These are phyloP conservation scores for Theristus sp. DNA, from an alignment of 2,888 invertebrate genomes.

Conservation along the genomic window DNA sequence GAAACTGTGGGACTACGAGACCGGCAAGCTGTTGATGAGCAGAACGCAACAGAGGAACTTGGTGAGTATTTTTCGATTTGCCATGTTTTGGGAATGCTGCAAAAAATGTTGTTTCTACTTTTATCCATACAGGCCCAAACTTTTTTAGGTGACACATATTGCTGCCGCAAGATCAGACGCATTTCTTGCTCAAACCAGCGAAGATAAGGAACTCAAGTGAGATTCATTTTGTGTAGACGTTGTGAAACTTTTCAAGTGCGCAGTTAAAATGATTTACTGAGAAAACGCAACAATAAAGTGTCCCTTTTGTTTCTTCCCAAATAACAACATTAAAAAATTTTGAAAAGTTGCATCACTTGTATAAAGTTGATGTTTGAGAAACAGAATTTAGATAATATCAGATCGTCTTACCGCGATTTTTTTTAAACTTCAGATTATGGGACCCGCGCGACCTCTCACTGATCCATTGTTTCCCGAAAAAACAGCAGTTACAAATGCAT, in stretches of 20 bases:
- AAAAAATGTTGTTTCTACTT: neutral
- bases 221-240: neutral
- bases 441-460: conserved; percentile 29
- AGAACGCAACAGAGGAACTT: conserved; percentile 30
- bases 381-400: no score
- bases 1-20: conserved; percentile 32
- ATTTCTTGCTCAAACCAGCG: conserved; percentile 34
- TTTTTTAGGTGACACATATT: neutral
- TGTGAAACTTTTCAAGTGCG: no score
- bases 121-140: no score
- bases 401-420: no score
- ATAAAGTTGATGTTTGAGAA: no score
- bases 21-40: conserved; percentile 18
- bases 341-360: no score
- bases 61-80: conserved; percentile 14
- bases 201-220: conserved; percentile 35
- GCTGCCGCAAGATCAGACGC: conserved; percentile 30
- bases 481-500: no score
- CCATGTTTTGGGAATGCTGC: neutral
- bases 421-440: conserved; percentile 32
- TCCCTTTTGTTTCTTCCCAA: no score
- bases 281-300: no score
- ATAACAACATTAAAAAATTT: no score
- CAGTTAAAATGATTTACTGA: no score
- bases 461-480: no score